These are phyloP conservation scores for Eremobia ochroleuca DNA, from an alignment of 2,888 invertebrate genomes.

Conservation along the genomic window DNA sequence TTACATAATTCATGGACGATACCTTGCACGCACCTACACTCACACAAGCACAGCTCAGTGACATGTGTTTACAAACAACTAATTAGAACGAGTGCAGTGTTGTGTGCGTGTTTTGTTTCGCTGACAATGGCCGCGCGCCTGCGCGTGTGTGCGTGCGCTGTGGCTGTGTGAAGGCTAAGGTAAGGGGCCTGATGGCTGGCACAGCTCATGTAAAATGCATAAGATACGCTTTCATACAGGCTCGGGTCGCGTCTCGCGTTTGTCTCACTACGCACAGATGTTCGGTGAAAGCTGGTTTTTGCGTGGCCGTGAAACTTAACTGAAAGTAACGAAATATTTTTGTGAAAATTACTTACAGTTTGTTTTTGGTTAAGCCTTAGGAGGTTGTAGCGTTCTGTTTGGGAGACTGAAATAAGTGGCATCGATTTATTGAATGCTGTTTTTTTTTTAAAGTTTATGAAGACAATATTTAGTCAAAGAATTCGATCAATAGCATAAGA, in stretches of 20 bases:
- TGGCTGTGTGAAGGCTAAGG: conserved; percentile 68
- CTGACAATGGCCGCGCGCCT: conserved; percentile 69
- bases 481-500: background rate
- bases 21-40: conserved; percentile 69
- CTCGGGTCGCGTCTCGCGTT: conserved; percentile 79
- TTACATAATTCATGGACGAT: conserved; percentile 67
- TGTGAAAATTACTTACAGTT: conserved; percentile 56
- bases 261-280: conserved; percentile 87
- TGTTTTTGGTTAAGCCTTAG: conserved; percentile 8
- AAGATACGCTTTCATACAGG: conserved; percentile 88
- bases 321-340: conserved; percentile 66
- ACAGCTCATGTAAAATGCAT: conserved; percentile 93
- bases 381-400: background rate
- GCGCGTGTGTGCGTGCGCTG: conserved; percentile 69
- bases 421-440: background rate
- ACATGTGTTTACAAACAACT: conserved; percentile 87
- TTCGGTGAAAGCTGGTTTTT: conserved; percentile 83
- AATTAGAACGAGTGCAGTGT: conserved; percentile 77
- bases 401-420: background rate
- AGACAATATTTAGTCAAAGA: background rate
- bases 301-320: conserved; percentile 80
- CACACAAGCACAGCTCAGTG: conserved; percentile 72
- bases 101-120: conserved; percentile 80
- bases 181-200: conserved; percentile 73
- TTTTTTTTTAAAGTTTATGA: background rate